Percentiles rank a stretch among this genome's conserved stretches.
phyloP scores from a whole-genome alignment of 2,797 vertebrate species.

The Leptodactylus fallax region DNA sequence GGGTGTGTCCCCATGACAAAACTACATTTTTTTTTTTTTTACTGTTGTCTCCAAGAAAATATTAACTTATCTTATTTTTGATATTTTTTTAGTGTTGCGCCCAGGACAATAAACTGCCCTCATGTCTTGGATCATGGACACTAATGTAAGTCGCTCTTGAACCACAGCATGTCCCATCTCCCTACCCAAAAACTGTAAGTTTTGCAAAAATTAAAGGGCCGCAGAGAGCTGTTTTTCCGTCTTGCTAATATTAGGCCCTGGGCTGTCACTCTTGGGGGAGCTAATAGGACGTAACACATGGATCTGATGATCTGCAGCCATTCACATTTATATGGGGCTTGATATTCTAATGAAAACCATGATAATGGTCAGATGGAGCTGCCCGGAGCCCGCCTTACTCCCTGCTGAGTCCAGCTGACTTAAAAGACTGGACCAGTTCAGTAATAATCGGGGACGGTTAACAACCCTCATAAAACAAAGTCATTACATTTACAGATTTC shows the following conservation, averaged over 20 bases:
- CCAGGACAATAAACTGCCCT: too few species aligned
- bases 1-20: neutral
- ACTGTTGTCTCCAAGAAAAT: too few species aligned
- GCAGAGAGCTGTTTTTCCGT: constrained; percentile 8
- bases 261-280: neutral
- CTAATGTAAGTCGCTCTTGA: constrained; percentile 48
- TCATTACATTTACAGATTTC: constrained; percentile 74
- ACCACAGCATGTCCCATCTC: constrained; percentile 15
- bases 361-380: constrained; percentile 72
- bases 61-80: too few species aligned
- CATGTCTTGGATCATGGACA: neutral
- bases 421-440: constrained; percentile 70
- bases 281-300: constrained; percentile 38
- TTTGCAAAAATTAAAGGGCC: neutral
- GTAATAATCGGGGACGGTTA: constrained; percentile 71
- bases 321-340: constrained; percentile 68
- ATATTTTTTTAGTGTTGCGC: too few species aligned
- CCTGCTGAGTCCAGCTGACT: constrained; percentile 71
- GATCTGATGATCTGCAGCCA: constrained; percentile 36
- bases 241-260: neutral
- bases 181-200: constrained; percentile 21
- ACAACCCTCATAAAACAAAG: constrained; percentile 74
- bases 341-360: constrained; percentile 78
- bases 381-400: constrained; percentile 69
- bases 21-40: too few species aligned